Percentiles rank a stretch among this genome's conserved stretches.
Evolutionary conservation across 23 tunicate genomes (phyloP).

Genomic region (Corella eumyota): DNA sequence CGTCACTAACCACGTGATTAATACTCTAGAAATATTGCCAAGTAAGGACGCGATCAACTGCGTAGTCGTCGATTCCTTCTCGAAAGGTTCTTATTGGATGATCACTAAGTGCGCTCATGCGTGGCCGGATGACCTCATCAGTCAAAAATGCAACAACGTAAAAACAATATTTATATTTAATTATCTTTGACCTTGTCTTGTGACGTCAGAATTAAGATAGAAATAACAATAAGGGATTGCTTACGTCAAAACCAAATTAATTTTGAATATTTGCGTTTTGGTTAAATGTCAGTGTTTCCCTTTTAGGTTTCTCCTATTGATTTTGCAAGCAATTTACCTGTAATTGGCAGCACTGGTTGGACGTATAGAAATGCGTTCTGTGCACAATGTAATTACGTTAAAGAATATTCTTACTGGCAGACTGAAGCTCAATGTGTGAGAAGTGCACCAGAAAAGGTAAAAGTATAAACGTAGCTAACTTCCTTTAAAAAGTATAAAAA

Average conservation of each 20-base stretch:
- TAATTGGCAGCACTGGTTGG: slow-evolving; percentile 58
- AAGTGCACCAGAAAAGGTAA: slow-evolving; percentile 70
- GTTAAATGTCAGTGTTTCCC: too few species aligned
- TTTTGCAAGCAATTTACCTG: slow-evolving; percentile 46
- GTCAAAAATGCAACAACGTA: slow-evolving; percentile 7
- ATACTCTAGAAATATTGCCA: too few species aligned
- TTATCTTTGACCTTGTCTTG: background rate
- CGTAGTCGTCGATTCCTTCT: slow-evolving; percentile 45
- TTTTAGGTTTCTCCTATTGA: too few species aligned
- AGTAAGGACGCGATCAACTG: slow-evolving; percentile 32
- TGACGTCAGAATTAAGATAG: too few species aligned
- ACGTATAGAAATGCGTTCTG: slow-evolving; percentile 76
- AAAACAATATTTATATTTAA: background rate
- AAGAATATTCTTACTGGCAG: slow-evolving; percentile 38
- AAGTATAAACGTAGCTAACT: background rate
- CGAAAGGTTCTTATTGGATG: slow-evolving; percentile 80
- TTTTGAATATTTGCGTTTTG: background rate
- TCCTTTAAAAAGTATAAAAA: background rate
- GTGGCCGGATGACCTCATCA: slow-evolving; percentile 50
- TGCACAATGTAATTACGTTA: slow-evolving; percentile 75
- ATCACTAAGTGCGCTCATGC: slow-evolving; percentile 32
- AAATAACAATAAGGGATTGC: background rate
- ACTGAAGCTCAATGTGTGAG: slow-evolving; percentile 49
- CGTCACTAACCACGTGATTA: too few species aligned
- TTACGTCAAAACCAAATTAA: background rate